Evolutionary conservation across 2,888 invertebrate species (phyloP).

Genomic region (Geophilus truncorum): DNA sequence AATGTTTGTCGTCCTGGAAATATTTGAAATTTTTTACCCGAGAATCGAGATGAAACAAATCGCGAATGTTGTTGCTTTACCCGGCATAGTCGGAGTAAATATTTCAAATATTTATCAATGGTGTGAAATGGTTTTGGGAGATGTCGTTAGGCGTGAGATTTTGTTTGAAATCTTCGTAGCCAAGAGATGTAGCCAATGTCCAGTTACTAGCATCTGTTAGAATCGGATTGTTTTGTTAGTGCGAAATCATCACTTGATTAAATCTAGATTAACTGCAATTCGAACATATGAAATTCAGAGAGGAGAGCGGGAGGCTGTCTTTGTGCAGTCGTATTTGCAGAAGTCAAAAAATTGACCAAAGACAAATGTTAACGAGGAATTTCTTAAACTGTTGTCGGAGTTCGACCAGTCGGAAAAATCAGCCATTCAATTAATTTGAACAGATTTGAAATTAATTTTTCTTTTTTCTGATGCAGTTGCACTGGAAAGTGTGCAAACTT

Average conservation of each 20-base stretch:
- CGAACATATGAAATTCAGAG: background rate
- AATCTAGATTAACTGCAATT: background rate
- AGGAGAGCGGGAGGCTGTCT: slow-evolving; percentile 54
- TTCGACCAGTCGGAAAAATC: slow-evolving; percentile 50
- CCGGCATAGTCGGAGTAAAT: slow-evolving; percentile 80
- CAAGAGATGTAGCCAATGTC: too few species aligned
- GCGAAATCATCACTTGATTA: too few species aligned
- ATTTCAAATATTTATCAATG: background rate
- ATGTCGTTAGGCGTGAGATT: too few species aligned
- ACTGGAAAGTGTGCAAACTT: slow-evolving; percentile 46
- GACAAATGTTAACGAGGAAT: slow-evolving; percentile 59
- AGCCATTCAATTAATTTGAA: slow-evolving; percentile 44
- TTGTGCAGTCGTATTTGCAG: slow-evolving; percentile 63
- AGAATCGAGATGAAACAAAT: slow-evolving; percentile 99
- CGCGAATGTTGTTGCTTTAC: slow-evolving; percentile 96
- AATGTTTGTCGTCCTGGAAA: slow-evolving; percentile 84
- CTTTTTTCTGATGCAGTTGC: too few species aligned
- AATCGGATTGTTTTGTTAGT: slow-evolving; percentile 46
- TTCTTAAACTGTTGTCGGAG: slow-evolving; percentile 62
- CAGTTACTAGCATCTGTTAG: slow-evolving; percentile 46
- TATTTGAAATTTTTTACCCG: slow-evolving; percentile 95
- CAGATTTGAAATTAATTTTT: too few species aligned
- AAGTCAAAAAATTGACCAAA: slow-evolving; percentile 61
- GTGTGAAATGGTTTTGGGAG: too few species aligned
- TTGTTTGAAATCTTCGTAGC: too few species aligned